Evolutionary conservation across 1,140 invertebrate genomes (phyloP).

Genomic region (Drosophila willistoni): DNA sequence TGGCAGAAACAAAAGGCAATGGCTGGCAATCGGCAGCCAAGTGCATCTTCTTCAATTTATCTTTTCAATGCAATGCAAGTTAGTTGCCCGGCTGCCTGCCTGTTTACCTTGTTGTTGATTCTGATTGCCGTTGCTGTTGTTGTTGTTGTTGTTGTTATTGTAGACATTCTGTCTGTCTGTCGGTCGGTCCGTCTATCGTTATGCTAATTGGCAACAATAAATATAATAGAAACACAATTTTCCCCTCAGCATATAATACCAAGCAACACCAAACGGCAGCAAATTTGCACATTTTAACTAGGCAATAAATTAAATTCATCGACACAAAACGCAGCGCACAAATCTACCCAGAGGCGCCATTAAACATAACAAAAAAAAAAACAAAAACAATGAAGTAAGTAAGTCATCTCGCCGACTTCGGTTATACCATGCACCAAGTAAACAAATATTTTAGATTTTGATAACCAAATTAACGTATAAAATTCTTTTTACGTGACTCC

Average conservation of each 20-base stretch:
- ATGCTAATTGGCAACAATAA: conserved; percentile 68
- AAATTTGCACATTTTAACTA: conserved; percentile 63
- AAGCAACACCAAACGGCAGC: conserved; percentile 52
- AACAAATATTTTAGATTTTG: too few relatives aligned
- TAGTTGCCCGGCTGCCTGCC: conserved; percentile 27
- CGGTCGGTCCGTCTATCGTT: conserved; percentile 21
- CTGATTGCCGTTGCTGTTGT: not conserved
- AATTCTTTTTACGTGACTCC: too few relatives aligned
- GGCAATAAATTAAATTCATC: conserved; percentile 70
- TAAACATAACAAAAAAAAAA: conserved; percentile 29
- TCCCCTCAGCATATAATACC: conserved; percentile 28
- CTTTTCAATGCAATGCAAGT: conserved; percentile 58
- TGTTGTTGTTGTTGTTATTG: conserved; percentile 27
- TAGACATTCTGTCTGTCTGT: conserved; percentile 1
- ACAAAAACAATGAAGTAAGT: not conserved
- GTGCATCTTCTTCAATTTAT: conserved; percentile 70
- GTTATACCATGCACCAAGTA: too few relatives aligned
- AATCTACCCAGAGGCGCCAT: conserved; percentile 41
- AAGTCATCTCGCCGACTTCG: too few relatives aligned
- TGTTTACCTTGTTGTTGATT: conserved; percentile 62
- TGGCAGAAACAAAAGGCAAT: conserved; percentile 30
- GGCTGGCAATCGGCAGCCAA: not conserved
- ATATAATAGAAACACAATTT: conserved; percentile 46
- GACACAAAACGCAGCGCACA: conserved; percentile 36
- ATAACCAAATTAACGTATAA: too few relatives aligned